Evolutionary conservation across 2,888 invertebrate species (phyloP).

Genomic region (Villa cingulata): DNA sequence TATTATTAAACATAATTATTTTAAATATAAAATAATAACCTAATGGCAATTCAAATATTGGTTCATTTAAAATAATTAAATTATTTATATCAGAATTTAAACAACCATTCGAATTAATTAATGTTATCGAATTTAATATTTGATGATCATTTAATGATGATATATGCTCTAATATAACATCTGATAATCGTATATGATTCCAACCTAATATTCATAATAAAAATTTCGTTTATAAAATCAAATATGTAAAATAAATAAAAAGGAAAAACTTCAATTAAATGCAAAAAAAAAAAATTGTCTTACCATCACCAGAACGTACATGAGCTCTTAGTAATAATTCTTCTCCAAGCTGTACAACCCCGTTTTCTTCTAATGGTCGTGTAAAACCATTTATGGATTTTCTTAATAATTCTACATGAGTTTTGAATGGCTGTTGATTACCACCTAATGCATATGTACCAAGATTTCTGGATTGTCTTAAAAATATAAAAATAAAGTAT

Average conservation of each 20-base stretch:
- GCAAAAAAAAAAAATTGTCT: constrained; percentile 10
- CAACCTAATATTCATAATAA: constrained; percentile 21
- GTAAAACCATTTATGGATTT: constrained; percentile 39
- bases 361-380: constrained; percentile 38
- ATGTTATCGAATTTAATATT: constrained; percentile 28
- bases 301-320: constrained; percentile 43
- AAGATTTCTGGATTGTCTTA: constrained; percentile 31
- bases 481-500: not conserved
- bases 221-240: not conserved
- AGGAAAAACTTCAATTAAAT: not conserved
- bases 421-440: constrained; percentile 40
- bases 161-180: constrained; percentile 37
- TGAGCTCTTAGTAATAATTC: constrained; percentile 41
- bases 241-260: not conserved
- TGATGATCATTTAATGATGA: constrained; percentile 22
- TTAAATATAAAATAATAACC: constrained; percentile 37
- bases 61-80: constrained; percentile 36
- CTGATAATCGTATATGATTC: constrained; percentile 42
- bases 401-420: constrained; percentile 39
- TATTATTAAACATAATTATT: constrained; percentile 46
- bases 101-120: constrained; percentile 38
- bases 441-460: constrained; percentile 41
- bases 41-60: constrained; percentile 34
- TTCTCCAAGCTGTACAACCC: constrained; percentile 43
- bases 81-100: constrained; percentile 37